Conservation (phyloP, 2,113 vertebrate species). For the Rhinolophus sinicus region DNA sequence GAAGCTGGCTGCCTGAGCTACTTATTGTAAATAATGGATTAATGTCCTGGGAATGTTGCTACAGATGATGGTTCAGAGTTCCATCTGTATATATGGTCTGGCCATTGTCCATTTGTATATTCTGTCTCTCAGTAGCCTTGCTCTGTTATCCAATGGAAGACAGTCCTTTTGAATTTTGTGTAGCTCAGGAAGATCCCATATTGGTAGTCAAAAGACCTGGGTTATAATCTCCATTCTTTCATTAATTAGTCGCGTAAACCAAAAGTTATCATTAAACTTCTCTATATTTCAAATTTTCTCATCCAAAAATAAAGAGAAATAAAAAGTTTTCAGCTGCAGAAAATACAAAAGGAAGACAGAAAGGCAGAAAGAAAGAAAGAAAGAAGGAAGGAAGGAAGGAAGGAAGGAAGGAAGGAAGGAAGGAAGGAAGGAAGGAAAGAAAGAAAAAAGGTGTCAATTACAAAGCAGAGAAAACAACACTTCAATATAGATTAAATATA, state of each 20-base stretch:
- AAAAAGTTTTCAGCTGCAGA: not conserved
- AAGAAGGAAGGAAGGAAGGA: no score
- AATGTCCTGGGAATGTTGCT: not conserved
- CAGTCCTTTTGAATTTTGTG: not conserved
- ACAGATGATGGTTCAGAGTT: not conserved
- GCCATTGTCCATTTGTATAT: not conserved
- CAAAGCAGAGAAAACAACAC: not conserved
- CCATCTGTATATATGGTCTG: not conserved
- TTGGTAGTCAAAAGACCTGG: not conserved
- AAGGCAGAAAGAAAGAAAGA: not conserved
- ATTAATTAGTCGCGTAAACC: not conserved
- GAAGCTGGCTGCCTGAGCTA: not conserved
- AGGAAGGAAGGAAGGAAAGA: not conserved
- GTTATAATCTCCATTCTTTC: not conserved
- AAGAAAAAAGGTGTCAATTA: not conserved
- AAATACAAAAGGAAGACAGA: not conserved
- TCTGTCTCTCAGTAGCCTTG: not conserved
- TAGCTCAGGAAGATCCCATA: not conserved
- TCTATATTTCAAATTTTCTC: not conserved
- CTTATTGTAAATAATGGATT: not conserved
- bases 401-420: not conserved
- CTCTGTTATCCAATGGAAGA: not conserved
- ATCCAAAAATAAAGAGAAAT: not conserved
- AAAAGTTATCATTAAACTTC: not conserved
- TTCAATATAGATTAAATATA: not conserved